Percentiles rank a stretch among this genome's conserved stretches.
phyloP scores from a whole-genome alignment of 2,888 invertebrate species.

The Trachelus troglodyta region DNA sequence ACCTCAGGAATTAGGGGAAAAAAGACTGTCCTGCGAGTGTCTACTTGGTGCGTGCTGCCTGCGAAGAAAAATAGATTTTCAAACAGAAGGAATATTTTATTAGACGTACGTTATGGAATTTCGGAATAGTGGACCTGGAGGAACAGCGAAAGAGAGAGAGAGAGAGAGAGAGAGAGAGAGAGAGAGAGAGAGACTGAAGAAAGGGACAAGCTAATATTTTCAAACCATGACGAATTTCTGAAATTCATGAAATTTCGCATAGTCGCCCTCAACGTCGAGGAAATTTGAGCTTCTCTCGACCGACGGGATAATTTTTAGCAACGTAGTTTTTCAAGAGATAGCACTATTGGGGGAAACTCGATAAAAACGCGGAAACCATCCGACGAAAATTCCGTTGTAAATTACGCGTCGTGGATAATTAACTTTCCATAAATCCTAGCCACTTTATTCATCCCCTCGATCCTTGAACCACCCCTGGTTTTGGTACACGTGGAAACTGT shows the following conservation, averaged over 20 bases:
- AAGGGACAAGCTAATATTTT: constrained; percentile 1
- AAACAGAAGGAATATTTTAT: neutral
- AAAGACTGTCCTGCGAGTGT: neutral
- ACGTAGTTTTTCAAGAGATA: neutral
- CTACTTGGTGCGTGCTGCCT: neutral
- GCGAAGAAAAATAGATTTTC: neutral
- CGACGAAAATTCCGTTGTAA: neutral
- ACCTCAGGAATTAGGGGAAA: neutral
- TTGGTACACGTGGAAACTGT: neutral
- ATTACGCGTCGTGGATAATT: no score
- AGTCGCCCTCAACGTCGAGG: neutral
- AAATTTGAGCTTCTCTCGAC: neutral
- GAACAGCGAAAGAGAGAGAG: constrained; percentile 1
- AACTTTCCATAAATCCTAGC: no score
- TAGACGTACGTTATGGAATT: neutral
- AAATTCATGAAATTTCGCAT: neutral
- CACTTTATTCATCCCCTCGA: neutral
- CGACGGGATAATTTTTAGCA: neutral
- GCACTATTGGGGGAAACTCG: neutral
- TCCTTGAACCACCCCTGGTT: neutral
- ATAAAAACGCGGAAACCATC: neutral
- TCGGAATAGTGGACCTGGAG: neutral
- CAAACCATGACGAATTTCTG: neutral
- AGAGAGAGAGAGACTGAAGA: constrained; percentile 9
- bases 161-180: neutral